phyloP scores from a whole-genome alignment of 1,140 invertebrate genomes.

The Hestina assimilis region DNA sequence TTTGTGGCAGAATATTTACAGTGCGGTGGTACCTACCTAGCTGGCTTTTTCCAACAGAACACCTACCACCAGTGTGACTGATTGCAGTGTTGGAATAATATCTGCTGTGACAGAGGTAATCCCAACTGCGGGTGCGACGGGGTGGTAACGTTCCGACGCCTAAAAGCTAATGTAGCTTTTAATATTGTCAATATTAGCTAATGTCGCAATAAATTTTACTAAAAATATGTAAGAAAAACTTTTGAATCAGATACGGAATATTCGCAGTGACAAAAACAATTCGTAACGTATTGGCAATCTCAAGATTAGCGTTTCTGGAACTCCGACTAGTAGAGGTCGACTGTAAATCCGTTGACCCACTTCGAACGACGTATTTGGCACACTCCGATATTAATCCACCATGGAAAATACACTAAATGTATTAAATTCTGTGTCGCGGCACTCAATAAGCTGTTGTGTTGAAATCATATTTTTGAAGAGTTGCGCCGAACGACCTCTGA shows the following conservation, averaged over 20 bases:
- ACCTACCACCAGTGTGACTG: too few species aligned
- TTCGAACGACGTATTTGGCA: slow-evolving; percentile 36
- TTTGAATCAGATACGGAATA: not conserved
- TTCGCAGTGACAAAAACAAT: slow-evolving; percentile 18
- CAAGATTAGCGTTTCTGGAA: slow-evolving; percentile 29
- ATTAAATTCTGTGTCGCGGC: slow-evolving; percentile 31
- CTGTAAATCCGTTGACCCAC: slow-evolving; percentile 39
- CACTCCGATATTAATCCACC: slow-evolving; percentile 35
- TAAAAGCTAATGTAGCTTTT: too few species aligned
- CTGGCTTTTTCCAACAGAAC: too few species aligned
- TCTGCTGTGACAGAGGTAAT: too few species aligned
- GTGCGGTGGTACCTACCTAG: too few species aligned
- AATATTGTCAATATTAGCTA: not conserved
- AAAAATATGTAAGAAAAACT: not conserved
- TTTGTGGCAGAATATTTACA: too few species aligned
- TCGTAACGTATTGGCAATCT: slow-evolving; percentile 24
- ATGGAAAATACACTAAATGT: slow-evolving; percentile 38
- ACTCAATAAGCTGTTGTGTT: slow-evolving; percentile 15
- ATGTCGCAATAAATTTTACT: not conserved
- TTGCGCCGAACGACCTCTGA: not conserved
- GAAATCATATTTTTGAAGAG: slow-evolving; percentile 5
- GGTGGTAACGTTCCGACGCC: too few species aligned
- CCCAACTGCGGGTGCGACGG: too few species aligned
- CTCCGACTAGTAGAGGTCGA: slow-evolving; percentile 32
- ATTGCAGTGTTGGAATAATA: too few species aligned